A percentile compares a stretch with the other conserved stretches of the same genome.
Evolutionary conservation across 2,797 vertebrate genomes (phyloP).

Genomic region (Trachurus trachurus): DNA sequence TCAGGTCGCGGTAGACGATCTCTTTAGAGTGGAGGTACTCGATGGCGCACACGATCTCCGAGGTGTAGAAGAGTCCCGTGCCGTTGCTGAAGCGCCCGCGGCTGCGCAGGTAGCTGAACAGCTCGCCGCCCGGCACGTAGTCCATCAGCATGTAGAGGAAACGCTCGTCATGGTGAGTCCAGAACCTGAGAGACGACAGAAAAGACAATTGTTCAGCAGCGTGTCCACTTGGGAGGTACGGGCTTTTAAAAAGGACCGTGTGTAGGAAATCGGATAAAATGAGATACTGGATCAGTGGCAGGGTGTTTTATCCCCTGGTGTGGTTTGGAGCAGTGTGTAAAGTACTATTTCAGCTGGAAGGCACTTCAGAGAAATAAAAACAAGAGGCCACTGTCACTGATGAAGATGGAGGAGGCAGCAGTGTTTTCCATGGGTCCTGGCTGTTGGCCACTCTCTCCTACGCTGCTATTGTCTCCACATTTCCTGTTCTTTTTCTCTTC

Average conservation of each 20-base stretch:
- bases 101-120: slow-evolving; percentile 95
- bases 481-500: not conserved
- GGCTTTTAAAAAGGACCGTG: not conserved
- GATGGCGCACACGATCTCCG: slow-evolving; percentile 95
- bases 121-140: slow-evolving; percentile 95
- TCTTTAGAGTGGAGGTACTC: slow-evolving; percentile 96
- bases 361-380: slow-evolving; percentile 56
- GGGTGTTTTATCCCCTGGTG: slow-evolving; percentile 20
- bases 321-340: slow-evolving; percentile 20
- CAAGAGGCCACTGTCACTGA: slow-evolving; percentile 53
- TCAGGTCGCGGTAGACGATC: slow-evolving; percentile 97
- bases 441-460: slow-evolving; percentile 37
- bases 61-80: slow-evolving; percentile 92
- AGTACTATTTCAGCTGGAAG: slow-evolving; percentile 43
- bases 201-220: fast-evolving
- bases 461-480: slow-evolving; percentile 1
- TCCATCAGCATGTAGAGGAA: slow-evolving; percentile 99
- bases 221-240: not conserved
- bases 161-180: slow-evolving; percentile 95
- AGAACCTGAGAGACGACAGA: slow-evolving; percentile 85
- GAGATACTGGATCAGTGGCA: slow-evolving; percentile 35
- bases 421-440: slow-evolving; percentile 52
- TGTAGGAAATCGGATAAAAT: slow-evolving; percentile 35
- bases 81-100: slow-evolving; percentile 93
- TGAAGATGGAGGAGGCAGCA: slow-evolving; percentile 57